These are phyloP conservation scores for Gambusia holbrooki DNA, from an alignment of 2,113 vertebrate species.

Conservation along the genomic window DNA sequence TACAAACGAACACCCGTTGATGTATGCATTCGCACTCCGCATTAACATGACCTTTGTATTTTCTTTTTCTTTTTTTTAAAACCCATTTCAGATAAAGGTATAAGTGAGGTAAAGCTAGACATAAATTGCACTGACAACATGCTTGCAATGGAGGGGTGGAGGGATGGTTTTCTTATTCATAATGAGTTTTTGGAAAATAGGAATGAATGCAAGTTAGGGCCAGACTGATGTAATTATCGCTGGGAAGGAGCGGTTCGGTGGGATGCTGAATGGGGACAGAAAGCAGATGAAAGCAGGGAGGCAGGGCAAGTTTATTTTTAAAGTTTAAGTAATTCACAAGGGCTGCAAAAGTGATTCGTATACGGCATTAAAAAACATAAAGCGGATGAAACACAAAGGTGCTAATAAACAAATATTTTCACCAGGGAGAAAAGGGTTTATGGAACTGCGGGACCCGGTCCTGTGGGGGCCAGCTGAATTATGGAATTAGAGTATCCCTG, in stretches of 20 bases:
- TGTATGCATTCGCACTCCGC: slow-evolving; percentile 23
- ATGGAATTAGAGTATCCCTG: not conserved
- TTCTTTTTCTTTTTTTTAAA: not conserved
- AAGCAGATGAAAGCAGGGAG: slow-evolving; percentile 43
- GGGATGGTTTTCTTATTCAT: slow-evolving; percentile 11
- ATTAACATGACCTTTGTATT: slow-evolving; percentile 7
- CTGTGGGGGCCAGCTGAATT: not conserved
- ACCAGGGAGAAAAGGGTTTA: not conserved
- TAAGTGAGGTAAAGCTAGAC: slow-evolving; percentile 27
- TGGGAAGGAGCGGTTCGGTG: slow-evolving; percentile 16
- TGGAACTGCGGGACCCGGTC: not conserved
- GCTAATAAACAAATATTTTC: slow-evolving; percentile 5
- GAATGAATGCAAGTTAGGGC: slow-evolving; percentile 28
- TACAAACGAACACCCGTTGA: slow-evolving; percentile 19
- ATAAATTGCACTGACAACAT: slow-evolving; percentile 17
- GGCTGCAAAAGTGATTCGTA: slow-evolving; percentile 28
- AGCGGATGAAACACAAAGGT: not conserved
- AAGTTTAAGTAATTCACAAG: slow-evolving; percentile 31
- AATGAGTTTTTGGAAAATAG: slow-evolving; percentile 6
- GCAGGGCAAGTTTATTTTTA: slow-evolving; percentile 45
- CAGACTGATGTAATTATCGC: slow-evolving; percentile 24
- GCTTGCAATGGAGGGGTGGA: not conserved
- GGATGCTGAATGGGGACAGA: slow-evolving; percentile 27
- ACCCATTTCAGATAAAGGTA: slow-evolving; percentile 3
- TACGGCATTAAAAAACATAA: slow-evolving; percentile 31